Conservation (phyloP, 2,113 vertebrate species). For the Leptobrachium leishanense region DNA sequence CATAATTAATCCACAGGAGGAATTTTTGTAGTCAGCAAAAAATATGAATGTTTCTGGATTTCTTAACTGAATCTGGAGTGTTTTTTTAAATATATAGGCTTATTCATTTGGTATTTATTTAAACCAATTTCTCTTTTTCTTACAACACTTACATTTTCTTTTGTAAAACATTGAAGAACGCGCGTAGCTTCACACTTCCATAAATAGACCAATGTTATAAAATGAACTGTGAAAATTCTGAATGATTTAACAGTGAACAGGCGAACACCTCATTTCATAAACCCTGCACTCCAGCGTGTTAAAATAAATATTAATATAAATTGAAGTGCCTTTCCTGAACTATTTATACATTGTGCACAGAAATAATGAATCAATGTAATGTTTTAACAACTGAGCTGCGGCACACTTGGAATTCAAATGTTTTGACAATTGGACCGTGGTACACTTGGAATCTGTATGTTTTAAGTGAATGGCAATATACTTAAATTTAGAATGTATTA, state of each 20-base stretch:
- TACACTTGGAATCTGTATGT: too few species aligned
- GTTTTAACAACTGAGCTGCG: constrained; percentile 35
- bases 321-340: constrained; percentile 48
- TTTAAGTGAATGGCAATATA: too few species aligned
- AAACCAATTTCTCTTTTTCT: neutral
- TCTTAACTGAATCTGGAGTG: neutral
- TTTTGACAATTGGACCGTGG: neutral
- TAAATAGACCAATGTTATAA: constrained; percentile 29
- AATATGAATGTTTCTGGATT: neutral
- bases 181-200: constrained; percentile 13
- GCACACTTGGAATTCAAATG: neutral
- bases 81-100: neutral
- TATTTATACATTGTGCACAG: constrained; percentile 52
- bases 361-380: constrained; percentile 16
- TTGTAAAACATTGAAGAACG: constrained; percentile 2
- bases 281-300: constrained; percentile 47
- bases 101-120: neutral
- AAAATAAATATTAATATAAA: constrained; percentile 56
- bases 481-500: too few species aligned
- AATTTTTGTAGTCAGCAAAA: neutral
- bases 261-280: constrained; percentile 51
- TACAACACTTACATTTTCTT: constrained; percentile 2
- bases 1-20: too few species aligned
- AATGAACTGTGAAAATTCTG: constrained; percentile 24
- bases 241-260: constrained; percentile 46